Evolutionary conservation across 2,888 invertebrate genomes (phyloP), one percentile per base, ranked within the genome.

Genomic region (Laspeyria flexula): DNA sequence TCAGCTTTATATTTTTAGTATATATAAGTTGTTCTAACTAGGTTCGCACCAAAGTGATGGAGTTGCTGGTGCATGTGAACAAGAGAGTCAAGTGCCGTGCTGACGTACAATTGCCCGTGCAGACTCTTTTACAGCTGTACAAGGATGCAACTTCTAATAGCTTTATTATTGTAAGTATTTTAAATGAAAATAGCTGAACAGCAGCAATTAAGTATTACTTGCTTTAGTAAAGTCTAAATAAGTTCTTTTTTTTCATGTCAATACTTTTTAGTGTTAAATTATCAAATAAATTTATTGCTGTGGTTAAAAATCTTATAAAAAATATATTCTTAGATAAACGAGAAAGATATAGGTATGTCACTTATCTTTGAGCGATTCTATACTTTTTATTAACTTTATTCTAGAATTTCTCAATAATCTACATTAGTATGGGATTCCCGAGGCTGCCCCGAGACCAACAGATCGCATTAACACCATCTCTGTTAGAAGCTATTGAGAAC

Each of bases 351-450:
- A n/a, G n/a, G n/a, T n/a, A n/a, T n/a, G n/a, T n/a, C n/a, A n/a
- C n/a, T n/a, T n/a, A n/a, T 21, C 21, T 3, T 3, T 21, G 2
- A 3, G 21, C 21, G 3, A 21, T 21, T 21, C 5, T 3, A 5
- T 5, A 2, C 2, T 3, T 21, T 3, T 21, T 21, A 5, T 21
- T 2, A 2, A 3, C 6, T 23, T 71, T 70, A 75, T 93, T 94
- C 13, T 92, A 98, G 96, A 99, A 99, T 85, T 98, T 99, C 80
- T 95, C 97, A 9, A 97, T 98, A 48, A 97, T 99, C 71, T 99
- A 98, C 81, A 96, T 99, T 57, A 97, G 97, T 77, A 94, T 97
- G 94, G 98, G 98, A 6, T 98, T 95, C 87, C 97, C 98, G 0
- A 93, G 98, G 43, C 87, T 98, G 68, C 93, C 95, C 9, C 86